These are phyloP conservation scores for Dromaius novaehollandiae DNA, from an alignment of 2,113 vertebrate genomes.

Conservation along the genomic window DNA sequence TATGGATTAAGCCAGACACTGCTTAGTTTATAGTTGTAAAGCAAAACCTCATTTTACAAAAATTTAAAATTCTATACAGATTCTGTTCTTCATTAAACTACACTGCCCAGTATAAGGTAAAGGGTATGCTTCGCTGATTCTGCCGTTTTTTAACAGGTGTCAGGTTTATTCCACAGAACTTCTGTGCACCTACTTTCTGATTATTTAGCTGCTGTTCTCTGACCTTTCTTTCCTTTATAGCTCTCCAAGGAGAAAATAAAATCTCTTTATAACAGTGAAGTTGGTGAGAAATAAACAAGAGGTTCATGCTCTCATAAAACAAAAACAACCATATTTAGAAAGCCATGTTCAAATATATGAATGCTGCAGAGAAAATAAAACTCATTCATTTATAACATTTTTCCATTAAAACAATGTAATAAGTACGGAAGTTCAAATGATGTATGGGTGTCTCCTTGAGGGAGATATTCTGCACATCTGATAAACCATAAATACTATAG, in stretches of 20 bases:
- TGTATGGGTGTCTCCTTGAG: constrained; percentile 70
- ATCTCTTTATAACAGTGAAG: constrained; percentile 21
- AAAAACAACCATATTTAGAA: constrained; percentile 46
- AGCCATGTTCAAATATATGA: constrained; percentile 37
- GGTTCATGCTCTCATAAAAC: constrained; percentile 46
- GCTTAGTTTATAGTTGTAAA: not conserved
- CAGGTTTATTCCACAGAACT: not conserved
- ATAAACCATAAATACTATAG: constrained; percentile 67
- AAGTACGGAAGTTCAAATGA: constrained; percentile 51
- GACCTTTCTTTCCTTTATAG: constrained; percentile 1
- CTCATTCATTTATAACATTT: constrained; percentile 61
- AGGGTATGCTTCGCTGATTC: not conserved
- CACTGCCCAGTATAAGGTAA: not conserved
- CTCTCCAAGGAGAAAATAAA: constrained; percentile 42
- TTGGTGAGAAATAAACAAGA: constrained; percentile 48
- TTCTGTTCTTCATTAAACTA: not conserved
- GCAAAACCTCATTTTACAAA: not conserved
- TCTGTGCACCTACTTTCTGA: not conserved
- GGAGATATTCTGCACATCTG: constrained; percentile 64
- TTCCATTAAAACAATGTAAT: constrained; percentile 62
- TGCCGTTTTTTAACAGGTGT: not conserved
- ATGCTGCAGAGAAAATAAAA: constrained; percentile 39
- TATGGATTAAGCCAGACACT: not conserved
- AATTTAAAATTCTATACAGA: not conserved
- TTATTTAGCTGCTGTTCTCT: not conserved